A percentile compares a stretch with the other conserved stretches of the same genome.
These are phyloP conservation scores for Lagopus muta DNA, from an alignment of 2,113 vertebrate species.

Conservation along the genomic window DNA sequence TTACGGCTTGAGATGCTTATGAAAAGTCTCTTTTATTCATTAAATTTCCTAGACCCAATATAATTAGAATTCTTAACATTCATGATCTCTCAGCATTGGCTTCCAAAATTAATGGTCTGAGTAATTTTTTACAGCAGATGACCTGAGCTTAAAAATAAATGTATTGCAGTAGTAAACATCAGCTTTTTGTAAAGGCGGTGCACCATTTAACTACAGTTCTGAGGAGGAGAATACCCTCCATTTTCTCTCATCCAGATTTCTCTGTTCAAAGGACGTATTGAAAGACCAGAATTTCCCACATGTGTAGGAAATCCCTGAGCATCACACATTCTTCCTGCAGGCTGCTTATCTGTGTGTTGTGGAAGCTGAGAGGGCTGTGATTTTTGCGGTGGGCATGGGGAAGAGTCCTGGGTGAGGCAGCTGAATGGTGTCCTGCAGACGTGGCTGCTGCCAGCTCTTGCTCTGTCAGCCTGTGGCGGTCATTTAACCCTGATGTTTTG, in stretches of 20 bases:
- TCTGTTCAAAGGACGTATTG: background rate
- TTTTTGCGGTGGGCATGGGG: background rate
- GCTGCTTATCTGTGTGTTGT: background rate
- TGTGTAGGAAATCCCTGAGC: background rate
- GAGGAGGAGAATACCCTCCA: background rate
- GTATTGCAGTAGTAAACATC: constrained; percentile 40
- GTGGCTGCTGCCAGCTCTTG: background rate
- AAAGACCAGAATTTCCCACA: background rate
- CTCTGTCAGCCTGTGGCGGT: background rate
- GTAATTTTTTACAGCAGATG: constrained; percentile 65
- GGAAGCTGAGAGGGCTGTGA: background rate
- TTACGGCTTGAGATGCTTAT: constrained; percentile 60
- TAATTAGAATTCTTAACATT: constrained; percentile 74
- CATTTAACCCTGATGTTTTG: background rate
- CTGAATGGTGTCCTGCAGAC: background rate
- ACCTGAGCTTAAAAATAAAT: constrained; percentile 52
- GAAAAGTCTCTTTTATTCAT: constrained; percentile 71
- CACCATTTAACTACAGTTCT: background rate
- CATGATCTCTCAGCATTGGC: constrained; percentile 60
- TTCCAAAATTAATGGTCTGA: constrained; percentile 73
- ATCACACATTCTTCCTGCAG: background rate
- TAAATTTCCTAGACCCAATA: constrained; percentile 64
- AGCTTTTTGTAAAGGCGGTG: constrained; percentile 19
- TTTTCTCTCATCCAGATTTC: constrained; percentile 1
- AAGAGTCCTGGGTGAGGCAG: accelerated